Evolutionary conservation across 2,797 vertebrate genomes (phyloP).

Genomic region (Sebastes itinus): DNA sequence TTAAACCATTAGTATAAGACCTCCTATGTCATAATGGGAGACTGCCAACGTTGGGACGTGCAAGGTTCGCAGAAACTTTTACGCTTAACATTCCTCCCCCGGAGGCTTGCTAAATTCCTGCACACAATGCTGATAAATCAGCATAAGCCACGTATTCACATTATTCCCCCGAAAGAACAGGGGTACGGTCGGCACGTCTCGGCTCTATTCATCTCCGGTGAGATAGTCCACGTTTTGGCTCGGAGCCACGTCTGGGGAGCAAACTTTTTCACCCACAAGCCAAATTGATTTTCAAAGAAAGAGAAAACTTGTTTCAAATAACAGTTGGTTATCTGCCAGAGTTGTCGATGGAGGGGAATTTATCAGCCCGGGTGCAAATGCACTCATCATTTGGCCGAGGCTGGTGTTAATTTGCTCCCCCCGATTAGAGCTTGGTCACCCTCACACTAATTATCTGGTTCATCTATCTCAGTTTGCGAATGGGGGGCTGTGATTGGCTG

Average conservation of each 20-base stretch:
- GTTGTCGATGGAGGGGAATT: background rate
- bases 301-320: background rate
- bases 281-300: conserved; percentile 15
- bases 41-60: background rate
- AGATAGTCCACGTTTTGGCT: background rate
- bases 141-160: background rate
- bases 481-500: conserved; percentile 28
- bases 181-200: background rate
- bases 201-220: conserved; percentile 14
- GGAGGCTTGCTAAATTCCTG: background rate
- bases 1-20: background rate
- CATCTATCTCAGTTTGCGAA: conserved; percentile 14
- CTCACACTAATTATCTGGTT: conserved; percentile 30
- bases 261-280: conserved; percentile 15
- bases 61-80: background rate
- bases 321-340: conserved; percentile 13
- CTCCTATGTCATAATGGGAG: background rate
- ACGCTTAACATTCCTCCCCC: background rate
- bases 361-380: background rate
- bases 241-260: background rate
- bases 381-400: conserved; percentile 14
- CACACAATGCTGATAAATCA: conserved; percentile 10
- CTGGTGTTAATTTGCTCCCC: conserved; percentile 27
- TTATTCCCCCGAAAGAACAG: conserved; percentile 6
- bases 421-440: conserved; percentile 31